Evolutionary conservation across 2,113 vertebrate genomes (phyloP).

Genomic region (Archilochus colubris): DNA sequence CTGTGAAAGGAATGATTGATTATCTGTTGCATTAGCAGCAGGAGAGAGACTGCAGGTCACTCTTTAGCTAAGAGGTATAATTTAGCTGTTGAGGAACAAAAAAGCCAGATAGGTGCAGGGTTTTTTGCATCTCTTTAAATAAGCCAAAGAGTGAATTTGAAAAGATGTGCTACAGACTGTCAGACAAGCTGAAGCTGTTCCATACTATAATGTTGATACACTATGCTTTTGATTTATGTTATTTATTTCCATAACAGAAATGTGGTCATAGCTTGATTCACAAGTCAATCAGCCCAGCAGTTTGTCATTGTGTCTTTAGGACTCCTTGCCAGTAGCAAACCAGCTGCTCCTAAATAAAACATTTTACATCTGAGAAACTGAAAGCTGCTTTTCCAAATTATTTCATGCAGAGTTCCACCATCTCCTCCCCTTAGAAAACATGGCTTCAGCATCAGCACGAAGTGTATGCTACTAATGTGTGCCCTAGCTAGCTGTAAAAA

Average conservation of each 20-base stretch:
- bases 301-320: not conserved
- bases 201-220: not conserved
- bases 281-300: not conserved
- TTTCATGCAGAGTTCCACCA: not conserved
- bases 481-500: not conserved
- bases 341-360: constrained; percentile 20
- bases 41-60: not conserved
- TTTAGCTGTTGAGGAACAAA: not conserved
- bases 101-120: accelerated
- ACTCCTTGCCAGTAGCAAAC: constrained; percentile 18
- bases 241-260: not conserved
- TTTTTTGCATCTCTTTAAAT: not conserved
- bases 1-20: constrained; percentile 25
- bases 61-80: not conserved
- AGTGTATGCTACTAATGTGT: not conserved
- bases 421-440: not conserved
- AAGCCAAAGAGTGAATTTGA: not conserved
- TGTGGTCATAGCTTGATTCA: not conserved
- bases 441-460: not conserved
- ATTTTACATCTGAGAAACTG: not conserved
- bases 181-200: not conserved
- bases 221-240: not conserved
- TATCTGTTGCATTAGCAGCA: constrained; percentile 27
- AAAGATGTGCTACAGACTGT: not conserved
- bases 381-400: not conserved